These are phyloP conservation scores for Gymnoscopelus braueri DNA, from an alignment of 2,797 vertebrate genomes.

Conservation along the genomic window DNA sequence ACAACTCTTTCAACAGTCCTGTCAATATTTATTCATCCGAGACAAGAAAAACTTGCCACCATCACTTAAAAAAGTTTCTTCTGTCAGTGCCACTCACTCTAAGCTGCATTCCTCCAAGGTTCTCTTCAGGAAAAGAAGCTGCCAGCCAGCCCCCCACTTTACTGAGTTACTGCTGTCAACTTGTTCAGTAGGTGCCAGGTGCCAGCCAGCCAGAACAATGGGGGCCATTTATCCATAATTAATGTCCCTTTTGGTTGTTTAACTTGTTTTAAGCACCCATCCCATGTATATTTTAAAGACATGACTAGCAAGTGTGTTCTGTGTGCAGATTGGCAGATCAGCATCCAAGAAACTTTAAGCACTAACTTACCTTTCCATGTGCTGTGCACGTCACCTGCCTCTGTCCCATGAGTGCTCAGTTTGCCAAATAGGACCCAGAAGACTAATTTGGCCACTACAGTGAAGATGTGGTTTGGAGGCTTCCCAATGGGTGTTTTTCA, in stretches of 20 bases:
- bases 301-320: constrained; percentile 76
- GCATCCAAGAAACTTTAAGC: constrained; percentile 58
- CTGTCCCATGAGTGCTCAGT: constrained; percentile 46
- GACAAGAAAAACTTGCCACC: no score
- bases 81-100: constrained; percentile 40
- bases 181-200: constrained; percentile 62
- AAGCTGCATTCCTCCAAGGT: constrained; percentile 29
- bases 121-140: background rate
- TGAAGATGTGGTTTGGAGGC: constrained; percentile 58
- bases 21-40: no score
- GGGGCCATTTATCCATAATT: constrained; percentile 74
- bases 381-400: constrained; percentile 27
- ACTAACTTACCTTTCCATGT: constrained; percentile 45
- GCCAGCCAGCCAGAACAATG: constrained; percentile 49
- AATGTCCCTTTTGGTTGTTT: constrained; percentile 68
- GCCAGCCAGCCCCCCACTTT: constrained; percentile 58
- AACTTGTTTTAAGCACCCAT: constrained; percentile 72
- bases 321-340: constrained; percentile 66
- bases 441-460: constrained; percentile 58
- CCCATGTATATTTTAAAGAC: constrained; percentile 80
- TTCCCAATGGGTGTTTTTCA: constrained; percentile 28
- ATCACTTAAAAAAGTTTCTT: constrained; percentile 23
- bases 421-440: constrained; percentile 53
- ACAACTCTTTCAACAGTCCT: no score
- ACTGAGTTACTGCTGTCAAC: constrained; percentile 56